Evolutionary conservation across 2,113 vertebrate genomes (phyloP), one percentile per base, ranked within the genome.

Genomic region (Platichthys stellatus): DNA sequence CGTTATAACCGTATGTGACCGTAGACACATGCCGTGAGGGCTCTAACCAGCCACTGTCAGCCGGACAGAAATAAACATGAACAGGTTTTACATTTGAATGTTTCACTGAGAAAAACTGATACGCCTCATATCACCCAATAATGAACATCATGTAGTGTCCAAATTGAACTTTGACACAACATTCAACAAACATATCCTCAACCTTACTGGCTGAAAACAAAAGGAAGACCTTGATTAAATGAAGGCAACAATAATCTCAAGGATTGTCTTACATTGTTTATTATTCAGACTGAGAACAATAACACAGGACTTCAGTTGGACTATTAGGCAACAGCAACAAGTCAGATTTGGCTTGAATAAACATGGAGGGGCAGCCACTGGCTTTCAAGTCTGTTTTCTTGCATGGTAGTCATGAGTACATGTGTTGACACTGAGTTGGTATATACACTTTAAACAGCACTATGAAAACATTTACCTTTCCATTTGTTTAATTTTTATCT

Each of bases 201-300:
- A 35, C 3, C 31, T 23, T 21, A 45, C 28, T 65, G 51, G 38
- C 21, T 69, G 47, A 65, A 78, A 66, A 26, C 60, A 72, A 18
- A 74, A 75, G 47, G 23, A 81, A 78, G 49, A 43, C n/a, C 7
- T 18, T 23, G 21, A 54, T 6, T 23, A 64, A 43, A 63, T 53
- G 72, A 65, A 53, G 62, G 70, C 35, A 69, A 67, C 53, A 49
- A 2, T 12, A 14, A 24, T 61, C 14, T 23, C 43, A 6, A 43
- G 7, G 64, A 82, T 60, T 56, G 74, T 81, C 73, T 31, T 12
- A 13, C 5, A 49, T 49, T 17, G 6, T 49, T 18, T 15, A 49
- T 6, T 49, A 18, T 49, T 49, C 45, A 49, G 45, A 49, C 3
- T 45, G 13, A 45, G 14, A 45, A 45, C 14, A 12, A 45, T 45